These are phyloP conservation scores for Lutraria rhynchaena DNA, from an alignment of 1,140 invertebrate species.

Conservation along the genomic window DNA sequence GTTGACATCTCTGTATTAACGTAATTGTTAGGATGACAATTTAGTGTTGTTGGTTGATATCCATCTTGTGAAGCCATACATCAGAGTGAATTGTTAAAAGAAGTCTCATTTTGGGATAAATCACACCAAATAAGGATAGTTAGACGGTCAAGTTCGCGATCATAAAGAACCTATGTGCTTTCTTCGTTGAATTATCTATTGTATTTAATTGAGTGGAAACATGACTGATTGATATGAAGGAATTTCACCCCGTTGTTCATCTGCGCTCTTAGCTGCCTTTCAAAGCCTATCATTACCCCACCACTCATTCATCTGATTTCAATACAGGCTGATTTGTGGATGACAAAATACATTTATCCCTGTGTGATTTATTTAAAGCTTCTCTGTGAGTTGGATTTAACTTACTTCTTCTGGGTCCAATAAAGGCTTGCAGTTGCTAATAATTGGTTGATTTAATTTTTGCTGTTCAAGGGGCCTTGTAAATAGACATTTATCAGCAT, in stretches of 20 bases:
- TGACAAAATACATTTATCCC: conserved; percentile 58
- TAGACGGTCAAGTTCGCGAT: conserved; percentile 23
- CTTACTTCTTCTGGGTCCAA: conserved; percentile 31
- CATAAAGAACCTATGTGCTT: conserved; percentile 29
- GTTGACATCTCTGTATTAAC: conserved; percentile 54
- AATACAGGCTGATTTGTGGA: conserved; percentile 50
- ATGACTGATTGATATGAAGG: conserved; percentile 44
- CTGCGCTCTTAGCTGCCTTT: conserved; percentile 6
- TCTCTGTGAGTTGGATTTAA: conserved; percentile 32
- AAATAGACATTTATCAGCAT: conserved; percentile 6
- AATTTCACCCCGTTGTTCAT: conserved; percentile 19
- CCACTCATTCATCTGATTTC: conserved; percentile 42
- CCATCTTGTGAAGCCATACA: conserved; percentile 44
- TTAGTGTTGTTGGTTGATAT: conserved; percentile 38
- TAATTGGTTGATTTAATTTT: conserved; percentile 50
- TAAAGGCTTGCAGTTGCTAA: conserved; percentile 29
- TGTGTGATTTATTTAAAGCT: conserved; percentile 42
- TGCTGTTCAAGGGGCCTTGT: neutral
- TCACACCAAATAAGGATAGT: conserved; percentile 23
- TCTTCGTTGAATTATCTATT: conserved; percentile 51
- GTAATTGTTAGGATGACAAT: conserved; percentile 56
- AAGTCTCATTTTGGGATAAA: conserved; percentile 35
- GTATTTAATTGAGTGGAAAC: conserved; percentile 50
- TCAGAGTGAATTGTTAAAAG: conserved; percentile 23
- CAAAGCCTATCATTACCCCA: conserved; percentile 39